phyloP scores from a whole-genome alignment of 2,888 invertebrate species.

The Phytoseiulus persimilis region DNA sequence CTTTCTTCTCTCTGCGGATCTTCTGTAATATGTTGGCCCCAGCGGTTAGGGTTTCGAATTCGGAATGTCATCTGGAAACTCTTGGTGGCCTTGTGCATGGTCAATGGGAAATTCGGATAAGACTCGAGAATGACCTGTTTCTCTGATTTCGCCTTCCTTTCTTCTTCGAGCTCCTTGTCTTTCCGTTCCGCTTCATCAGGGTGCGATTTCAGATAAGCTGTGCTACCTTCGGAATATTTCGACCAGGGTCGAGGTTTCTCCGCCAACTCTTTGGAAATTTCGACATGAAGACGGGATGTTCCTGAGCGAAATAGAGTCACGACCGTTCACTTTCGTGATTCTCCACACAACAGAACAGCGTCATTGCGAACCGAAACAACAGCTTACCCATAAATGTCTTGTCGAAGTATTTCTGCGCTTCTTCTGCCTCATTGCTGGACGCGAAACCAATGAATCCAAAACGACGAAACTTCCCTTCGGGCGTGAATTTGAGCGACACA shows the following conservation, averaged over 20 bases:
- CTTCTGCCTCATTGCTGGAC: constrained; percentile 66
- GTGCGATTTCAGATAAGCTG: constrained; percentile 55
- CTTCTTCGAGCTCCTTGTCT: constrained; percentile 43
- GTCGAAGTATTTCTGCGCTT: constrained; percentile 69
- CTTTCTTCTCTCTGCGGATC: constrained; percentile 45
- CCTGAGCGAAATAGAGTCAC: background rate
- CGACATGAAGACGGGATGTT: constrained; percentile 53
- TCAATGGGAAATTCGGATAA: no score
- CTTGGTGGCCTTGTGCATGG: no score
- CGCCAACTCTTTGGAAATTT: constrained; percentile 54
- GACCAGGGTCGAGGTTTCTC: constrained; percentile 84
- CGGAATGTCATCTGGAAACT: no score
- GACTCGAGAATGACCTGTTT: background rate
- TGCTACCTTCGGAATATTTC: constrained; percentile 73
- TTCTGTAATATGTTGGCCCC: constrained; percentile 40
- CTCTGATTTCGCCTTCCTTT: constrained; percentile 40
- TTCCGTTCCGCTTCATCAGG: constrained; percentile 37
- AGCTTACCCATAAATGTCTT: constrained; percentile 65
- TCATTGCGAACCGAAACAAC: background rate
- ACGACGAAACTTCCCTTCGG: constrained; percentile 79
- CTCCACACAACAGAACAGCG: background rate
- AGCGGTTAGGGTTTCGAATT: background rate
- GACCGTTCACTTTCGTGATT: background rate
- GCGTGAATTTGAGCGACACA: constrained; percentile 80
- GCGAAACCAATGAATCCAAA: constrained; percentile 90